A percentile compares a stretch with the other conserved stretches of the same genome.
Conservation (phyloP, 2,797 vertebrate genomes). For the Telmatherina bonti region DNA sequence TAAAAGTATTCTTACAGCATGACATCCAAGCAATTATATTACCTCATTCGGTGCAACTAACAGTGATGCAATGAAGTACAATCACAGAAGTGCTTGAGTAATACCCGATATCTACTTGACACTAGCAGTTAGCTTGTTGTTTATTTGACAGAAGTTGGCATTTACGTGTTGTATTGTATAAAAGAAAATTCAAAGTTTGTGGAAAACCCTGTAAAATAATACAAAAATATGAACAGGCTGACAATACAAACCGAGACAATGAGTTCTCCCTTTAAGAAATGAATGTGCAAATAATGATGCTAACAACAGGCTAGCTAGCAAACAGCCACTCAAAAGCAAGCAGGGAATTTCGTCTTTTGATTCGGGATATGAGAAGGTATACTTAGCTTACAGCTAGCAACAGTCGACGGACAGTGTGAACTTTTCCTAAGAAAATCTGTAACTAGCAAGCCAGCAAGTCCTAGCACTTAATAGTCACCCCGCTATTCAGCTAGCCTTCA, state of each 20-base stretch:
- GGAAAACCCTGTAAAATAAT: not conserved
- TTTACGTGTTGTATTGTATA: conserved; percentile 14
- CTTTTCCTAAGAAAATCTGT: conserved; percentile 24
- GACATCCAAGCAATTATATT: conserved; percentile 24
- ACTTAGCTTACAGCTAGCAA: conserved; percentile 24
- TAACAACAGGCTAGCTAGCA: conserved; percentile 76
- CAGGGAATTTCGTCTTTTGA: conserved; percentile 30
- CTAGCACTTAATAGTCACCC: conserved; percentile 37
- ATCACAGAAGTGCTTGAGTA: conserved; percentile 29
- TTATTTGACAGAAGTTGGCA: conserved; percentile 29
- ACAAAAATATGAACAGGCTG: conserved; percentile 10
- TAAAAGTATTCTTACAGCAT: conserved; percentile 8
- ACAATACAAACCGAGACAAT: conserved; percentile 44
- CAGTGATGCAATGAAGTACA: conserved; percentile 28
- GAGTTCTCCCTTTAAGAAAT: conserved; percentile 56
- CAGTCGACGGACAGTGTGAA: conserved; percentile 26
- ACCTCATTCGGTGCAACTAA: conserved; percentile 25
- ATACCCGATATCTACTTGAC: conserved; percentile 25
- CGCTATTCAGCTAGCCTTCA: conserved; percentile 64
- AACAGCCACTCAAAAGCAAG: conserved; percentile 41
- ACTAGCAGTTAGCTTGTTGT: conserved; percentile 35
- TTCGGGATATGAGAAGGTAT: conserved; percentile 29
- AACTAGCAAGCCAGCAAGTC: conserved; percentile 29
- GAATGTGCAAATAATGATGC: conserved; percentile 74
- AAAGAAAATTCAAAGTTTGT: not conserved